Base-by-base conservation (phyloP, 2,797 vertebrate species). In the Takifugu ocellatus region DNA sequence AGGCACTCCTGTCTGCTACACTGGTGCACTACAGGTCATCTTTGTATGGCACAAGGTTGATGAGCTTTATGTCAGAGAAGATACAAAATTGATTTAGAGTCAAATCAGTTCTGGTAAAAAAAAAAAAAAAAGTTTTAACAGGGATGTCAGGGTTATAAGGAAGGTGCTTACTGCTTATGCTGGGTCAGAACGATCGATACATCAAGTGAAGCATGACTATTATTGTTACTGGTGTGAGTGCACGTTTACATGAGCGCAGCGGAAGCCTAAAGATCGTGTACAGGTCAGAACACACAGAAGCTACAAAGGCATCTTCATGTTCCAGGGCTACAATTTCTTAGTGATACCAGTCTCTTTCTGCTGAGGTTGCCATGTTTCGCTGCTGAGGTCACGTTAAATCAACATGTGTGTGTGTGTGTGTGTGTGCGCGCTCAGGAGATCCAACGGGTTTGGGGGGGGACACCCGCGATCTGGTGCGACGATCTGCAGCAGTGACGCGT, bases 31-130 rank as follows among this genome's bases (percentile, higher is more conserved):
- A 69, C 70, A 73, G 70, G 77, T 65, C 67, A 72, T 86, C 69
- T 75, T 68, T 75, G 70, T 81, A 82, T 68, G 77, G 75, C 73
- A 81, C 75, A 75, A 25, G 51, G 65, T 72, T 70, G 74, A 77
- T 77, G 76, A 84, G 67, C 73, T 87, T 74, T 85, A 85, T 88
- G 89, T 77, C 75, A 79, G 76, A 82, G 83, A 85, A 81, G 81
- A 88, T 91, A 88, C 75, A 92, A 91, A 91, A 91, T 90, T 76
- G 48, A 79, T 91, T 90, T 86, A 78, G 78, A 82, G 69, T 83
- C 84, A 81, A 81, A 83, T 83, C 86, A 88, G 88, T 86, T 90
- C 81, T 83, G 82, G 88, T 87, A 77, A 90, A 90, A 90, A 88
- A 46, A 53, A 77, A 7, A 15, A 6, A 0, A 15, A 29, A n/a